phyloP scores from a whole-genome alignment of 2,113 vertebrate genomes.

The Malurus elegans region DNA sequence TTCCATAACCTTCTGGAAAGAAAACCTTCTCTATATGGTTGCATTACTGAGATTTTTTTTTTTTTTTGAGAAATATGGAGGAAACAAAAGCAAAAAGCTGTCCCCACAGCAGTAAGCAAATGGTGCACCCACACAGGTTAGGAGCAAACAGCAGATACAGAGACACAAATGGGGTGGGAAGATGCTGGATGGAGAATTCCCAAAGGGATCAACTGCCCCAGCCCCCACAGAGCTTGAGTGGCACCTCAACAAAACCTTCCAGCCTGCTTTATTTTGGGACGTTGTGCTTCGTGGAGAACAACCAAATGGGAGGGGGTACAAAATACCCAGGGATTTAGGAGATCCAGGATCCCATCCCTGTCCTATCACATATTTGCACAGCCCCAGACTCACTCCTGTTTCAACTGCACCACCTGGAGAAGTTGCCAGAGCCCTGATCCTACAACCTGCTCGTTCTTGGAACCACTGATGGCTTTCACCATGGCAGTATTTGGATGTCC shows the following conservation, averaged over 20 bases:
- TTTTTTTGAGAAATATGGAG: background rate
- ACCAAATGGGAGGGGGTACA: rapidly evolving
- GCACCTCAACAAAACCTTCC: background rate
- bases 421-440: background rate
- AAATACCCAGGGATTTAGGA: background rate
- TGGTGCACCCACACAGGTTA: background rate
- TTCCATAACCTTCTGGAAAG: background rate
- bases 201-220: background rate
- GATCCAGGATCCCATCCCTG: background rate
- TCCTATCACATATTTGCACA: rapidly evolving
- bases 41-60: background rate
- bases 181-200: background rate
- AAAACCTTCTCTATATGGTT: background rate
- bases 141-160: background rate
- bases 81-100: background rate
- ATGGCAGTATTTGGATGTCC: too few species aligned
- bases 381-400: background rate
- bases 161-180: too few species aligned
- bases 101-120: background rate
- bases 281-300: background rate
- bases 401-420: background rate
- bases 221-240: background rate
- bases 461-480: too few species aligned
- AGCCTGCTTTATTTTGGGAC: background rate
- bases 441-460: rapidly evolving